Base-by-base conservation (phyloP, 2,888 invertebrate genomes). In the Yponomeuta sedellus region DNA sequence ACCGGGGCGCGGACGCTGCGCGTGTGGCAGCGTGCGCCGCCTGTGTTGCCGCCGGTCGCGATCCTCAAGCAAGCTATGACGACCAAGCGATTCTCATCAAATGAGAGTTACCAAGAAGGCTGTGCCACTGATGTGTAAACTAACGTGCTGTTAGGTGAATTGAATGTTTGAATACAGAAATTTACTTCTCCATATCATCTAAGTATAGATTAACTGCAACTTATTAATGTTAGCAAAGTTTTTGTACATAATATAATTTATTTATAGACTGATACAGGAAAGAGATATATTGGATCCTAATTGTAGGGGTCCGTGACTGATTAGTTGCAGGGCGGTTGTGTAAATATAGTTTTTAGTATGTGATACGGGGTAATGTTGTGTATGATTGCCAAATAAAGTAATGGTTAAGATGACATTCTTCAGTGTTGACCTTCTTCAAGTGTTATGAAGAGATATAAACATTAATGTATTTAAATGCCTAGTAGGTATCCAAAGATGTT, bases 21-120 rank as follows among this genome's bases (percentile, higher is more conserved):
- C 71, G 96, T 97, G 71, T 97, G 97, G 96, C 96, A 96, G 83
- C 95, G 96, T 72, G 96, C 96, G 72, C 96, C 96, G 70, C 96
- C 96, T 69, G 97, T 97, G 67, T 88, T 96, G 78, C 97, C 96
- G 40, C 97, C 96, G 25, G 96, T 97, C 61, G 95, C 96, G 68
- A 96, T 96, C 71, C 92, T 96, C 71, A 97, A 97, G 85, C 94
- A 97, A 71, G 97, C 95, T 68, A 93, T 97, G 71, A 95, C 95
- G 74, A 95, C 95, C 84, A 96, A 94, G 76, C 94, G 97, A 79
- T 97, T 96, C 82, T 96, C 97, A 28, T 95, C 96, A 59, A 97
- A 97, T 79, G 97, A 97, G 85, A 96, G 97, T 70, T 97, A 97
- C 83, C 97, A 97, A 85, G 97, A 97, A 89, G 97, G 97, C 77